Percentiles rank a stretch among this genome's conserved stretches.
These are phyloP conservation scores for Metallyticus violacea DNA, from an alignment of 2,888 invertebrate species.

Conservation along the genomic window DNA sequence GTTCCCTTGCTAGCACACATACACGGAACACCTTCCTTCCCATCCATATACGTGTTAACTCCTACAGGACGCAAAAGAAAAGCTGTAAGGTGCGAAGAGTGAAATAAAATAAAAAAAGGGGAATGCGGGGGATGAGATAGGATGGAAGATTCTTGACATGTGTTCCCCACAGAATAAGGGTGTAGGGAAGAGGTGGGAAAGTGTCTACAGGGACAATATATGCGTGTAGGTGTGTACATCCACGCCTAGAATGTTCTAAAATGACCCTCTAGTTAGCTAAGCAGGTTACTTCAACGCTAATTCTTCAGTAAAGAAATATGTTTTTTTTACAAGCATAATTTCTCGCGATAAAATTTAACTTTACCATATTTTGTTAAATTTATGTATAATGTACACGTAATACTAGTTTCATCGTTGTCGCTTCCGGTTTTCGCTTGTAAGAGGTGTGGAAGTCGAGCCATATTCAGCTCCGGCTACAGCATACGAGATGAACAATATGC, in stretches of 20 bases:
- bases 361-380: too few relatives aligned
- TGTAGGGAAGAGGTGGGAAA: not conserved
- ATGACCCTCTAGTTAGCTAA: not conserved
- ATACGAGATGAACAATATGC: too few relatives aligned
- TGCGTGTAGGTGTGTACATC: not conserved
- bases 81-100: not conserved
- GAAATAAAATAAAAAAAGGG: slow-evolving; percentile 3
- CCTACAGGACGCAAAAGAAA: not conserved
- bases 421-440: too few relatives aligned
- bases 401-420: too few relatives aligned
- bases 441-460: too few relatives aligned
- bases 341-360: too few relatives aligned
- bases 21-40: not conserved
- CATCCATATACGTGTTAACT: not conserved
- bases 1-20: not conserved
- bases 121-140: not conserved
- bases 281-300: not conserved
- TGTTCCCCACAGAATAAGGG: slow-evolving; percentile 15
- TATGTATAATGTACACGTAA: too few relatives aligned
- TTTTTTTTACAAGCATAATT: too few relatives aligned
- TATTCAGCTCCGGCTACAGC: too few relatives aligned
- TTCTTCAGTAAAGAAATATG: too few relatives aligned
- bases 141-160: slow-evolving; percentile 19
- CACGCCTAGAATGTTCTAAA: not conserved
- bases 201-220: not conserved